Evolutionary conservation across 30 jellyfish, hydroid and myxozoan species (phyloP), one percentile per base, ranked within the genome.

Genomic region (Catostylus mosaicus): DNA sequence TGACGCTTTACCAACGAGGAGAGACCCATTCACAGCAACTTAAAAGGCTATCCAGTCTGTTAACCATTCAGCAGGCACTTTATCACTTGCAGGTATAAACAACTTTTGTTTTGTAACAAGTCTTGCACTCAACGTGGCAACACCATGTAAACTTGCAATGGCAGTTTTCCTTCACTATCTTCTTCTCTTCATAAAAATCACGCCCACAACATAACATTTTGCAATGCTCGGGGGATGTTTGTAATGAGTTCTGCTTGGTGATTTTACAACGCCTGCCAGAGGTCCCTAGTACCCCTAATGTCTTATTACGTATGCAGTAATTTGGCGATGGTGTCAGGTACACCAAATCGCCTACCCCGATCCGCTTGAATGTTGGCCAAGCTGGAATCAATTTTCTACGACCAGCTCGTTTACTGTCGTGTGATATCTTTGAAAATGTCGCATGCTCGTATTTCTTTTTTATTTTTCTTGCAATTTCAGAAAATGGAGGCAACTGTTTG

Each of bases 81-180:
- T 8, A 7, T 56, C 51, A 84, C 73, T 64, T 75, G 60, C 95
- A 84, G 3, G 43, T 29, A 32, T 84, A 74, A 18, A 84, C 77
- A 26, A 30, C 36, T 23, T 62, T 84, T 18, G 80, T 72, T 31
- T 84, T 73, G 64, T 73, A 69, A 50, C 95, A 84, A 4, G 85
- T 59, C 70, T 84, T 67, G 37, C 95, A 84, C 30, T 52, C 64
- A 27, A 84, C 86, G 16, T 73, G 32, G 46, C 95, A 84, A 30
- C 95, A 84, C 95, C 95, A 84, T 18, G 85, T 66, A 71, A 84
- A 84, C 62, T 84, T 84, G 83, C 95, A 84, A 60, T 74, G 82
- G 31, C 95, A 84, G 61, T 61, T 73, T 12, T 84, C 80, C 52
- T 73, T 62, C 24, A 68, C 31, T 22, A 68, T 35, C 43, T 38